Conservation (phyloP, 2,888 invertebrate genomes). For the Chaitophorus viminalis region DNA sequence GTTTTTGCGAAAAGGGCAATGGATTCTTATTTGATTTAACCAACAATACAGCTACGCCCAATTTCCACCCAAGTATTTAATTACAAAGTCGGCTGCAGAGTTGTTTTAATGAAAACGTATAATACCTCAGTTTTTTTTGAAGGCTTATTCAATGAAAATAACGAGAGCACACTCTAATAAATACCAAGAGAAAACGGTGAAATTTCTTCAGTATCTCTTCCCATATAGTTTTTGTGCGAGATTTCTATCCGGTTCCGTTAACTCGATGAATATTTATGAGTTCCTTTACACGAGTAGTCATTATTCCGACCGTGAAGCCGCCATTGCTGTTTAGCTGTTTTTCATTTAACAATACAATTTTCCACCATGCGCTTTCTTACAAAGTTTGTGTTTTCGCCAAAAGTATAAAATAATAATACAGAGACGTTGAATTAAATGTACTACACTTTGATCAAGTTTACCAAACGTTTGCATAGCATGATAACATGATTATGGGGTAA, state of each 20-base stretch:
- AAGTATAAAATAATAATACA: slow-evolving; percentile 23
- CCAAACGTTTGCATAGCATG: neutral
- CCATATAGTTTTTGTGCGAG: slow-evolving; percentile 17
- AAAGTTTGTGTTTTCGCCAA: slow-evolving; percentile 37
- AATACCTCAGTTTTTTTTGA: slow-evolving; percentile 16
- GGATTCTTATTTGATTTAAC: slow-evolving; percentile 33
- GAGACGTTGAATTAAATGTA: slow-evolving; percentile 1
- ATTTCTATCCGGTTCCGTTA: slow-evolving; percentile 48
- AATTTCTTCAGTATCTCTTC: slow-evolving; percentile 23
- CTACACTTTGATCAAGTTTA: slow-evolving; percentile 25
- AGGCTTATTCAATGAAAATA: slow-evolving; percentile 42
- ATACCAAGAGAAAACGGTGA: slow-evolving; percentile 39
- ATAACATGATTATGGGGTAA: neutral
- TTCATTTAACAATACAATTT: slow-evolving; percentile 36
- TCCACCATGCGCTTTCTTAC: neutral
- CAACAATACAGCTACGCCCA: slow-evolving; percentile 19
- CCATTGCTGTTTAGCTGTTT: slow-evolving; percentile 39
- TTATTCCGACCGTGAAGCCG: slow-evolving; percentile 49
- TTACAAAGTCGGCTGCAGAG: slow-evolving; percentile 30
- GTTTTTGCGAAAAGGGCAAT: neutral
- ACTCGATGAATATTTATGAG: slow-evolving; percentile 52
- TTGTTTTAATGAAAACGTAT: slow-evolving; percentile 45
- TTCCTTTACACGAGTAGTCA: slow-evolving; percentile 16
- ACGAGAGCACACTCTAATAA: slow-evolving; percentile 35
- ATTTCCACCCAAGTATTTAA: slow-evolving; percentile 44